Evolutionary conservation across 2,113 vertebrate genomes (phyloP), one percentile per base, ranked within the genome.

Genomic region (Stegostoma tigrinum): DNA sequence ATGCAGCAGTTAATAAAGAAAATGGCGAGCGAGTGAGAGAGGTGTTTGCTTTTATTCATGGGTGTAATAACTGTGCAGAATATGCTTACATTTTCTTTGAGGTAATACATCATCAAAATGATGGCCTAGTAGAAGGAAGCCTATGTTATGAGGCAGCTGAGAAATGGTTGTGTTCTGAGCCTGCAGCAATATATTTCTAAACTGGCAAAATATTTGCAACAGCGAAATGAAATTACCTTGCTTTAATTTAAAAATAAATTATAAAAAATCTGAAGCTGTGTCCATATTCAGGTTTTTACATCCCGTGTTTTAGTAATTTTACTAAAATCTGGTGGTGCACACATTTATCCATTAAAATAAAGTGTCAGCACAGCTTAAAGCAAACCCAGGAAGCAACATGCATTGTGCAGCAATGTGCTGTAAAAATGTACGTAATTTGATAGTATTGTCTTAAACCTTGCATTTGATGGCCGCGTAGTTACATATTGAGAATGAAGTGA

Each of bases 191-290:
- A 95, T 95, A 95, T 95, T 95, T 95, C 94, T 95, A 75, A 95
- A 95, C 94, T 95, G 94, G 67, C 94, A 61, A 95, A 95, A 95
- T 95, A 95, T 95, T 95, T 95, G 94, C 94, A 95, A 95, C 68
- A 42, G 68, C 42, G 27, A 95, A 95, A 95, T 95, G 94, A 95
- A 95, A 95, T 95, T 75, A 95, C 94, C 94, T 95, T 95, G 68
- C 94, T 95, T 95, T 95, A 95, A 95, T 95, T 95, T 95, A 95
- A 95, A 95, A 95, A 95, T 95, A 95, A 95, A 95, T 95, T 95
- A 95, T 45, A 95, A 72, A 93, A 90, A 72, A 75, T 72, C 68
- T 30, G 75, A 95, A 95, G 21, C 38, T 95, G 45, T 95, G 45
- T 95, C 94, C 94, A 48, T 72, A 48, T 48, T 24, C 68, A 52